phyloP scores from a whole-genome alignment of 2,113 vertebrate species.

The Barnardius zonarius region DNA sequence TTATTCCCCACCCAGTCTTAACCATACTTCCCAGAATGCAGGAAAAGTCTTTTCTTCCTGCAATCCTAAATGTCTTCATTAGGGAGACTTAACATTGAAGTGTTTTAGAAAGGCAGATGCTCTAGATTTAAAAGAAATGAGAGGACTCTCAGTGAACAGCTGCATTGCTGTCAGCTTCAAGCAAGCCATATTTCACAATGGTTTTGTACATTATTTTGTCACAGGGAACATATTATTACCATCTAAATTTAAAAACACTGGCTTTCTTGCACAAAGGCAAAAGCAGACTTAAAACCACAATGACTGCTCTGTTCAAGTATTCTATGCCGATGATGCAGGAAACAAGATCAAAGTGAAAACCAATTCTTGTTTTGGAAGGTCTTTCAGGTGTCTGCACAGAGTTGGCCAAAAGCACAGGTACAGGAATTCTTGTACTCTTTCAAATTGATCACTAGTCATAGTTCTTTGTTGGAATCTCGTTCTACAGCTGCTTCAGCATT shows the following conservation, averaged over 20 bases:
- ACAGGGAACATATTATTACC: constrained; percentile 36
- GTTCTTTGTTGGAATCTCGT: neutral
- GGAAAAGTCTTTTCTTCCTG: constrained; percentile 23
- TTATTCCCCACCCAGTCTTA: neutral
- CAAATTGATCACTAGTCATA: neutral
- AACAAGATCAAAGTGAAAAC: neutral
- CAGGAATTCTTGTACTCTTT: neutral
- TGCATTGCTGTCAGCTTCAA: constrained; percentile 48
- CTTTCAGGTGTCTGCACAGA: neutral
- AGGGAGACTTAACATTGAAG: neutral
- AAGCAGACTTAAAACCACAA: constrained; percentile 26
- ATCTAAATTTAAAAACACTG: constrained; percentile 52
- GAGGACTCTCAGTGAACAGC: constrained; percentile 25
- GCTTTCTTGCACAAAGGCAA: neutral
- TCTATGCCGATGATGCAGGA: neutral
- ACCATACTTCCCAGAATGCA: neutral
- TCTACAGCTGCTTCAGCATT: neutral
- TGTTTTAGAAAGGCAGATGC: neutral
- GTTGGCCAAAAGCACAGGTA: neutral
- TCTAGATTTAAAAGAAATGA: neutral
- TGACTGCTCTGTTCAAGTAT: neutral
- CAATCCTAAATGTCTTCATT: constrained; percentile 32
- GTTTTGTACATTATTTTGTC: constrained; percentile 26
- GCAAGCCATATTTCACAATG: neutral
- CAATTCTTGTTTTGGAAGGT: neutral